Conservation (phyloP, 1,140 invertebrate species). For the Chironomus striatipennis region DNA sequence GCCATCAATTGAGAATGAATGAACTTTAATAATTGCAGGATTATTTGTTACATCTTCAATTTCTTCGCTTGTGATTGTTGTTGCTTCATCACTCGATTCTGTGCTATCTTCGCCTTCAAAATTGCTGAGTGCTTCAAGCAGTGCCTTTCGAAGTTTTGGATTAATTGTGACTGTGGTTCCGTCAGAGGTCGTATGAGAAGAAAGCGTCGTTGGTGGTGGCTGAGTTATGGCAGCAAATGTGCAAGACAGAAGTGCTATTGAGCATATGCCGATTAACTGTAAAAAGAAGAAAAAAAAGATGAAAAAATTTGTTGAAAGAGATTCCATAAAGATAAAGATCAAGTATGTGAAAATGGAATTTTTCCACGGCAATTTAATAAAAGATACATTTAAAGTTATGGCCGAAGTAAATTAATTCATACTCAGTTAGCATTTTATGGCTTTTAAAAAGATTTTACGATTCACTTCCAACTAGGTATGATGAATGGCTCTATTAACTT, state of each 20-base stretch:
- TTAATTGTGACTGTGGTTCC: background rate
- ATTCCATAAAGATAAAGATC: too few species aligned
- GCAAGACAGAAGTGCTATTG: background rate
- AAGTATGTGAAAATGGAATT: too few species aligned
- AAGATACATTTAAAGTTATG: too few species aligned
- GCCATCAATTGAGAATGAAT: background rate
- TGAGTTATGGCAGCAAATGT: background rate
- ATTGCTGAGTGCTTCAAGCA: background rate
- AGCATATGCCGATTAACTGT: background rate
- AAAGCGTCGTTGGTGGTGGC: background rate
- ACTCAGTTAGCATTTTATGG: too few species aligned
- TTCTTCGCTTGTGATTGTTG: background rate
- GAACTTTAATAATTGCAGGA: background rate
- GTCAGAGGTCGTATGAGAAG: background rate
- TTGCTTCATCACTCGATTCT: background rate
- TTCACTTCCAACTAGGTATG: background rate
- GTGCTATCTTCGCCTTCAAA: conserved; percentile 8
- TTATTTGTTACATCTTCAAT: background rate
- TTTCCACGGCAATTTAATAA: too few species aligned
- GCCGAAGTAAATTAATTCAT: too few species aligned
- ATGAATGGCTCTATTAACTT: background rate
- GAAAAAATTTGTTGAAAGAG: background rate
- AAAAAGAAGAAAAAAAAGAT: background rate
- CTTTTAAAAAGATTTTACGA: background rate
- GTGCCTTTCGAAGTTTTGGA: conserved; percentile 6